These are phyloP conservation scores for Oscheius sp. DNA, from an alignment of 2,888 invertebrate species.

Conservation along the genomic window DNA sequence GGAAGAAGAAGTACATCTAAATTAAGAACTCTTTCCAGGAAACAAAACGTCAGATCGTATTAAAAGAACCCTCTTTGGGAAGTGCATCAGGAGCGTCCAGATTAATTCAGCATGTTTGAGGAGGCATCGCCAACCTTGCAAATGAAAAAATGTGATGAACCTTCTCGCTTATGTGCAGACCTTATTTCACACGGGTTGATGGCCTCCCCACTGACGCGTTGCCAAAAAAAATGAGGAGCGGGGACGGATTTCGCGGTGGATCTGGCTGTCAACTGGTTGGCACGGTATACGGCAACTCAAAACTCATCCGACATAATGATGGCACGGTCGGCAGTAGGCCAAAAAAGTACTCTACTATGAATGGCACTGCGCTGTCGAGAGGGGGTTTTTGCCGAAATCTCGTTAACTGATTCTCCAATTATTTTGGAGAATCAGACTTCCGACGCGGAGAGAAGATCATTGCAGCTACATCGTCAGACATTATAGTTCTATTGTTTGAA, in stretches of 20 bases:
- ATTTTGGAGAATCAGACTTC: too few species aligned
- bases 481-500: too few species aligned
- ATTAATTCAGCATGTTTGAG: conserved; percentile 18
- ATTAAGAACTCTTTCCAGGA: conserved; percentile 4
- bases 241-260: not conserved
- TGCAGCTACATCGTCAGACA: too few species aligned
- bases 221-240: conserved; percentile 23
- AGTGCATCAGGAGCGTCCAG: conserved; percentile 7
- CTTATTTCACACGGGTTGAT: conserved; percentile 16
- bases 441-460: too few species aligned
- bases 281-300: conserved; percentile 12
- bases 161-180: conserved; percentile 11
- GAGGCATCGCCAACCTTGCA: not conserved
- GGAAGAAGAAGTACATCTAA: conserved; percentile 13
- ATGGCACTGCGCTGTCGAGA: not conserved
- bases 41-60: conserved; percentile 11
- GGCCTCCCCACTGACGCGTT: conserved; percentile 8
- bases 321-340: conserved; percentile 13
- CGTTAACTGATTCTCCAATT: too few species aligned
- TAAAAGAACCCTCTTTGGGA: conserved; percentile 3
- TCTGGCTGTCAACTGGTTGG: conserved; percentile 29
- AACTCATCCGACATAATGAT: conserved; percentile 37
- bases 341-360: conserved; percentile 12
- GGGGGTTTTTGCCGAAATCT: conserved; percentile 2
- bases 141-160: not conserved